These are phyloP conservation scores for Salticus scenicus DNA, from an alignment of 2,888 invertebrate genomes.

Conservation along the genomic window DNA sequence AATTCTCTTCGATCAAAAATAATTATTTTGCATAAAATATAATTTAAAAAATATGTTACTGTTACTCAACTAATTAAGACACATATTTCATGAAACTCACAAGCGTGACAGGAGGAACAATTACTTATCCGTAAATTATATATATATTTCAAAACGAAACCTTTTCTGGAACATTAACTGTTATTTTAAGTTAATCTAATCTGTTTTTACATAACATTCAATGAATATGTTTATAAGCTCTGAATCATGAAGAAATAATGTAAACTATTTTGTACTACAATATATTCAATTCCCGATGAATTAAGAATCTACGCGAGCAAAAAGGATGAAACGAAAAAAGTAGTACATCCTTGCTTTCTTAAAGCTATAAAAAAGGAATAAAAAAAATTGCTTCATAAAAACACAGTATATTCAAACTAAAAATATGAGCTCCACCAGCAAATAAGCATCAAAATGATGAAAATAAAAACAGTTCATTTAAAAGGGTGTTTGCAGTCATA, in stretches of 20 bases:
- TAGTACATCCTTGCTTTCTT: constrained; percentile 20
- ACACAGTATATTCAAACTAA: not conserved
- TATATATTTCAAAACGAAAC: not conserved
- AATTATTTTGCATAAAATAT: too few relatives aligned
- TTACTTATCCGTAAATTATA: not conserved
- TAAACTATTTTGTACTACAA: constrained; percentile 48
- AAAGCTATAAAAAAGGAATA: not conserved
- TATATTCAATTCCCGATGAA: constrained; percentile 28
- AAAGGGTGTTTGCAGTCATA: constrained; percentile 2
- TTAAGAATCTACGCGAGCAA: constrained; percentile 19
- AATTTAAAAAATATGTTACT: too few relatives aligned
- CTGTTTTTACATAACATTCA: constrained; percentile 31
- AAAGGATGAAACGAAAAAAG: not conserved
- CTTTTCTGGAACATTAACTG: not conserved
- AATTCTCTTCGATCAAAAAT: too few relatives aligned
- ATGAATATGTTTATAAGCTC: constrained; percentile 67
- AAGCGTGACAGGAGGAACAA: not conserved
- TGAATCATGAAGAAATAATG: constrained; percentile 59
- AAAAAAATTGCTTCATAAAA: not conserved
- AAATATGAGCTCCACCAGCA: not conserved
- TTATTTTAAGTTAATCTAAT: not conserved
- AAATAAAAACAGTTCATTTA: not conserved
- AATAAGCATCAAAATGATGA: not conserved
- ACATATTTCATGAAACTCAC: not conserved
- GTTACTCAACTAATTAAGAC: not conserved